Conservation (phyloP, 2,797 vertebrate species). For the Lepus oiostolus region DNA sequence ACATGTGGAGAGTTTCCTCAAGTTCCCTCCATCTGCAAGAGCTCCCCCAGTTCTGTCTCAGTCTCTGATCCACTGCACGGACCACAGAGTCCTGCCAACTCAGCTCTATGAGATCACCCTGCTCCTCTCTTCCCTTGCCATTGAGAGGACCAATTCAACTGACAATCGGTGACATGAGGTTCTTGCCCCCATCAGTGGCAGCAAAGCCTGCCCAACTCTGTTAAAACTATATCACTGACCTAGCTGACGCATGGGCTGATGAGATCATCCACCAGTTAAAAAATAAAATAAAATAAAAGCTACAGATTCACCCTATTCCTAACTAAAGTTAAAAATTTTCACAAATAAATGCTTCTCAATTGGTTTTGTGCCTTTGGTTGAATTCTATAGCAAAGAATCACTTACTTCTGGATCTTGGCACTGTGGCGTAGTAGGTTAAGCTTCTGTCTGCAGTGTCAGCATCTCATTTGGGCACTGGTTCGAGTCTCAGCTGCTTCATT, state of each 20-base stretch:
- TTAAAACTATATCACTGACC: background rate
- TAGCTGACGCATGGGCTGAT: background rate
- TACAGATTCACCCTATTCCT: background rate
- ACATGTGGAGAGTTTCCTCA: background rate
- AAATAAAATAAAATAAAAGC: background rate
- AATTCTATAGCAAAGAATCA: background rate
- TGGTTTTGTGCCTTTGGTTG: background rate
- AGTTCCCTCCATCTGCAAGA: background rate
- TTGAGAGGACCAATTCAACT: background rate
- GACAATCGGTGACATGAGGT: background rate
- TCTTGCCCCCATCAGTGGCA: background rate
- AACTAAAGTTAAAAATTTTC: background rate
- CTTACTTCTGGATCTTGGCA: no score
- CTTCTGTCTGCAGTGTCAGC: no score
- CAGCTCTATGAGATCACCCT: background rate
- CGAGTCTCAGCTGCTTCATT: no score
- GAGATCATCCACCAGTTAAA: background rate
- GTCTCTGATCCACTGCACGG: background rate
- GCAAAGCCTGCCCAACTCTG: background rate
- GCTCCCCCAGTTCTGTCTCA: background rate
- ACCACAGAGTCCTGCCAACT: rapidly evolving
- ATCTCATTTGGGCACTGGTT: no score
- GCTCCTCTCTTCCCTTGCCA: background rate
- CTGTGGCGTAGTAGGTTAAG: no score
- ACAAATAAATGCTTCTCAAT: background rate